Evolutionary conservation across 1,140 invertebrate genomes (phyloP).

Genomic region (Bombyx mori): ASM3026992v2 NC_085119.1:12657001-12657500

Average conservation of each 20-base stretch:
- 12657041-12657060: constrained; percentile 5
- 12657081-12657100: constrained; percentile 15
- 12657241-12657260: no score
- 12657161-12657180: no score
- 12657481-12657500: no score
- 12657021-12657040: constrained; percentile 18
- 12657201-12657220: no score
- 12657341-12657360: constrained; percentile 5
- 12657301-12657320: background rate
- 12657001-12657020: constrained; percentile 8
- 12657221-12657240: no score
- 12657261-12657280: background rate
- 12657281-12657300: background rate
- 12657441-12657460: no score
- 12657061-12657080: constrained; percentile 11
- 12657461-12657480: no score
- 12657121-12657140: background rate
- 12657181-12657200: no score
- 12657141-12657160: background rate
- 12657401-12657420: constrained; percentile 11
- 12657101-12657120: constrained; percentile 4
- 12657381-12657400: constrained; percentile 3
- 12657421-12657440: no score
- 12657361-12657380: constrained; percentile 1
- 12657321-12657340: background rate